Evolutionary conservation across 2,888 invertebrate genomes (phyloP), one percentile per base, ranked within the genome.

Genomic region (Eudasyphora cyanicolor): DNA sequence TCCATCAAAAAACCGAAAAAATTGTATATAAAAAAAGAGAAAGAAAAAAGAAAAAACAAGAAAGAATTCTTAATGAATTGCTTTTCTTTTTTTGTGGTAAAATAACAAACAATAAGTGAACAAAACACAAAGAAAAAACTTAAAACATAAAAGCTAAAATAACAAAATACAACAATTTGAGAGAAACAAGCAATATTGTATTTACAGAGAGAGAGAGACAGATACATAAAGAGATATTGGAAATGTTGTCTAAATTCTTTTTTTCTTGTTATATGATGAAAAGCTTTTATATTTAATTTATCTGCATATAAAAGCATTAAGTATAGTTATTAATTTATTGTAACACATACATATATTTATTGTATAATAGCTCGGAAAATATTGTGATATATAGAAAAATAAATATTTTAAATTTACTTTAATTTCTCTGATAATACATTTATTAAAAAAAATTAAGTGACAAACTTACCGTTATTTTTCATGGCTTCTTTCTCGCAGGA

Each of bases 401-500:
- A 51, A 32, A 29, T 29, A 60, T 1, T 51, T 51, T 27, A 5
- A 10, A 49, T 45, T 74, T 73, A n/a, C n/a, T n/a, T 21, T 69
- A 2, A 19, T 49, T 17, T 14, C 14, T 14, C 14, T 57, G 21
- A 17, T 57, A 57, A 57, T 21, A 57, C n/a, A 38, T 32, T 2
- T n/a, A 45, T 6, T 2, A 8, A 10, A 29, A 49, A 45, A 21
- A 64, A 35, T 29, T 51, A 24, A 60, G 42, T 57, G 14, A 62
- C 14, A 7, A 84, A 86, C 89, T 89, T 91, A 92, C 92, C 92
- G 84, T 89, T 92, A 85, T 91, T 92, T 89, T 91, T 91, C 67
- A 90, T 87, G 76, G 83, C 84, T 86, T 91, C 89, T 85, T 91
- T 91, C 51, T 91, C 91, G 84, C 92, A 91, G 79, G 93, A 92